phyloP scores from a whole-genome alignment of 2,113 vertebrate genomes.

The Carollia perspicillata region DNA sequence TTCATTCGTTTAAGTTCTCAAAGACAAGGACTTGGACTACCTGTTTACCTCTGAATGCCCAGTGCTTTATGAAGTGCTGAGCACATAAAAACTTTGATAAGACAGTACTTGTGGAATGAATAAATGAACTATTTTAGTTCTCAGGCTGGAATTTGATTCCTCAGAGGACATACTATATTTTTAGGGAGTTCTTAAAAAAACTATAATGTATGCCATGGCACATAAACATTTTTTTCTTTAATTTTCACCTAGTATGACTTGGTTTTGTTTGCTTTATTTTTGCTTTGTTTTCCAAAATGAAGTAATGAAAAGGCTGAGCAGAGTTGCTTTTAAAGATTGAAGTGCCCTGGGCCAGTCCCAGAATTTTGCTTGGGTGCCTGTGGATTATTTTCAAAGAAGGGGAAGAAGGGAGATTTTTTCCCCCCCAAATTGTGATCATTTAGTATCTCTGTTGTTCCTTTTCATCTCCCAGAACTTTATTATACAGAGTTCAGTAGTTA shows the following conservation, averaged over 20 bases:
- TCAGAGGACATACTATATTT: neutral
- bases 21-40: neutral
- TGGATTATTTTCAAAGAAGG: constrained; percentile 25
- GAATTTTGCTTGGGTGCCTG: neutral
- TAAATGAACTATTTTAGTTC: neutral
- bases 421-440: neutral
- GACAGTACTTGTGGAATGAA: neutral
- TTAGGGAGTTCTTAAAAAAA: neutral
- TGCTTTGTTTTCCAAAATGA: neutral
- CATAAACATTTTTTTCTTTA: neutral
- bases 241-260: neutral
- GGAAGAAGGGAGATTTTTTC: constrained; percentile 1
- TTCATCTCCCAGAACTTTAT: neutral
- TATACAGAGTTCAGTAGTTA: neutral
- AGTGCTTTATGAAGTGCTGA: neutral
- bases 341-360: neutral
- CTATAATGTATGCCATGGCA: neutral
- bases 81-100: neutral
- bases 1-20: neutral
- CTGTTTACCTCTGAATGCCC: neutral
- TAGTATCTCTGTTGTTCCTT: neutral
- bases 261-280: constrained; percentile 15
- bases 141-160: neutral
- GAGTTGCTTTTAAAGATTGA: neutral
- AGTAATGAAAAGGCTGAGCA: neutral